Evolutionary conservation across 2,888 invertebrate genomes (phyloP), one percentile per base, ranked within the genome.

Genomic region (Drosophila pseudotalamancana): DNA sequence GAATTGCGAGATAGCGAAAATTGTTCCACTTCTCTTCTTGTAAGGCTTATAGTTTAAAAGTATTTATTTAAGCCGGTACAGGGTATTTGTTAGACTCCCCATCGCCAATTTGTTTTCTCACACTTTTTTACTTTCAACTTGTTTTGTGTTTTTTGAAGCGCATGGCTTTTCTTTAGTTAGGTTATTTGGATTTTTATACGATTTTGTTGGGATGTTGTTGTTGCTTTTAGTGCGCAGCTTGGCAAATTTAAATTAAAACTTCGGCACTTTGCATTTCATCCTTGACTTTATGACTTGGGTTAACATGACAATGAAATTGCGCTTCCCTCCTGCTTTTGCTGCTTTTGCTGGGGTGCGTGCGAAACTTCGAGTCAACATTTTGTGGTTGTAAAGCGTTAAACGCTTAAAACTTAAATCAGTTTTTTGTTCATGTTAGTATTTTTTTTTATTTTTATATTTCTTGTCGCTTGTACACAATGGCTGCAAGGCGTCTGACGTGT

Each of bases 341-440:
- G 18, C 43, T 18, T n/a, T 43, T 40, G 37, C 23, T 46, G 71
- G 40, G 53, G 32, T 45, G 80, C 67, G 77, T 73, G 80, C 46
- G 81, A 82, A 85, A 80, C 87, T 83, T 83, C 79, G 68, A 69
- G 70, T 67, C 75, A 69, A 75, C 80, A 87, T 87, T 87, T 79
- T 84, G 88, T 62, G 83, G 83, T 77, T 83, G 83, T 79, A 79
- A 84, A 84, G 77, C 79, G 83, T 69, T 82, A 85, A 83, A 79
- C 80, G 70, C 80, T 84, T 87, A 86, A 84, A 84, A 87, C 83
- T 87, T 84, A 85, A 82, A 85, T 82, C 76, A 79, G 60, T 70
- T 69, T 63, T 78, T 54, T 32, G 29, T 14, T 50, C n/a, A n/a
- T n/a, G n/a, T n/a, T n/a, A n/a, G n/a, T n/a, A n/a, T n/a, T 59